Base-by-base conservation (phyloP, 2,888 invertebrate genomes). In the Nyleta sp. region DNA sequence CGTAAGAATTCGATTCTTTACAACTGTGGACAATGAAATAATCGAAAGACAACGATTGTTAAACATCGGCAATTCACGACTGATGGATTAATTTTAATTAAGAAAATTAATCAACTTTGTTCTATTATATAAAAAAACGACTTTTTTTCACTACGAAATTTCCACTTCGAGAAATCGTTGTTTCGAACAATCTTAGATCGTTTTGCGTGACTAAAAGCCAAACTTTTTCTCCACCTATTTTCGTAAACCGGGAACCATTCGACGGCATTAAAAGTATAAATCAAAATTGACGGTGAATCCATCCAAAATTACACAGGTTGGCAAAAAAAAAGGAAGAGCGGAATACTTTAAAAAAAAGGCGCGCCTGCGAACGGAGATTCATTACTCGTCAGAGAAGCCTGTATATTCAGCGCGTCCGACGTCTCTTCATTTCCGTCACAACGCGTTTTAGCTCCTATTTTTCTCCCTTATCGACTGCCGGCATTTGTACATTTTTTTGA, bases 391-490 rank as follows among this genome's bases (percentile, higher is more conserved):
- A 65, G 57, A 64, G 38, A 22, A 64, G 64, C 48, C 35, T 67
- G 53, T 52, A 74, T 67, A 67, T 67, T 73, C 52, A 44, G 55
- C 48, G 33, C 13, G 53, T 62, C 33, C 46, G 62, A 62, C 50
- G 65, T 65, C 65, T 74, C 65, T 59, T 74, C 59, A 67, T 74
- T 74, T 74, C 73, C 73, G 73, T 59, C 65, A 46, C 52, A 59
- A 59, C 52, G 52, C 50, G 52, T 67, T 67, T 59, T 20, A 31
- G 17, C 52, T 52, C 65, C 42, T 64, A 73, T 73, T 73, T 73
- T 73, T 73, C 73, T 65, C 73, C 13, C 72, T 73, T 73, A 73
- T 73, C 73, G 73, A 73, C 73, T 65, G 65, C 17, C 35, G 64
- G 73, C 65, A 73, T 65, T 73, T 31, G 40, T 44, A 24, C 59